phyloP scores from a whole-genome alignment of 2,113 vertebrate species.

The Cebidichthys violaceus region DNA sequence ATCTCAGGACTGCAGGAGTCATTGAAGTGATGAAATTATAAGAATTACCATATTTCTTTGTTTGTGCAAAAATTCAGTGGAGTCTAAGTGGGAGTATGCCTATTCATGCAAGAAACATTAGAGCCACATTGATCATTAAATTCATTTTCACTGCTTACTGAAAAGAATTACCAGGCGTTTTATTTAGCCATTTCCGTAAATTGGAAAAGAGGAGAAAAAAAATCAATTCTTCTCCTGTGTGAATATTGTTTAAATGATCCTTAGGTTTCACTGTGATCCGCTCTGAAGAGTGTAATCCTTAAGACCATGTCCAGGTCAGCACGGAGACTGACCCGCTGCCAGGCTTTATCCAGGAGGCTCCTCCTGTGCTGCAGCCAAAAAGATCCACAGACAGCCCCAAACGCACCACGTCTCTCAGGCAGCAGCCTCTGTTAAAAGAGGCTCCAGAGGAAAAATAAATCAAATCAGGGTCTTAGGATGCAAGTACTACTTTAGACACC shows the following conservation, averaged over 20 bases:
- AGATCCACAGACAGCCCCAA: slow-evolving; percentile 7
- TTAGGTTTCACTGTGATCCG: slow-evolving; percentile 54
- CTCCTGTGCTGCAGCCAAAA: slow-evolving; percentile 21
- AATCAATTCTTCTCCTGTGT: slow-evolving; percentile 49
- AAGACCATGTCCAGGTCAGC: slow-evolving; percentile 58
- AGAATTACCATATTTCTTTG: slow-evolving; percentile 73
- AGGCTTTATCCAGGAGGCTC: slow-evolving; percentile 13
- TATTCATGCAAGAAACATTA: slow-evolving; percentile 67
- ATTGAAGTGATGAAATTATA: slow-evolving; percentile 67
- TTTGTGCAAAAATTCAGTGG: slow-evolving; percentile 58
- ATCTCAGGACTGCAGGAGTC: slow-evolving; percentile 65
- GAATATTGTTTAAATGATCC: slow-evolving; percentile 61
- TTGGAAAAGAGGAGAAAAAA: slow-evolving; percentile 53
- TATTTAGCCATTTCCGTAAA: slow-evolving; percentile 62
- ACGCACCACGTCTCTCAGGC: slow-evolving; percentile 9
- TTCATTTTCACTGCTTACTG: slow-evolving; percentile 62
- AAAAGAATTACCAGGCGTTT: slow-evolving; percentile 65
- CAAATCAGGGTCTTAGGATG: slow-evolving; percentile 20
- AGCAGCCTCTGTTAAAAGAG: slow-evolving; percentile 31
- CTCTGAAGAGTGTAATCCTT: slow-evolving; percentile 45
- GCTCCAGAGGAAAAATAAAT: slow-evolving; percentile 8
- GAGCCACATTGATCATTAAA: slow-evolving; percentile 69
- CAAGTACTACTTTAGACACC: background rate
- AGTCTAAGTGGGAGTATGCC: slow-evolving; percentile 55
- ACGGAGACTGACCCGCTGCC: slow-evolving; percentile 13